phyloP scores from a whole-genome alignment of 1,140 invertebrate genomes.

The Stegodyphus mimosarum region DNA sequence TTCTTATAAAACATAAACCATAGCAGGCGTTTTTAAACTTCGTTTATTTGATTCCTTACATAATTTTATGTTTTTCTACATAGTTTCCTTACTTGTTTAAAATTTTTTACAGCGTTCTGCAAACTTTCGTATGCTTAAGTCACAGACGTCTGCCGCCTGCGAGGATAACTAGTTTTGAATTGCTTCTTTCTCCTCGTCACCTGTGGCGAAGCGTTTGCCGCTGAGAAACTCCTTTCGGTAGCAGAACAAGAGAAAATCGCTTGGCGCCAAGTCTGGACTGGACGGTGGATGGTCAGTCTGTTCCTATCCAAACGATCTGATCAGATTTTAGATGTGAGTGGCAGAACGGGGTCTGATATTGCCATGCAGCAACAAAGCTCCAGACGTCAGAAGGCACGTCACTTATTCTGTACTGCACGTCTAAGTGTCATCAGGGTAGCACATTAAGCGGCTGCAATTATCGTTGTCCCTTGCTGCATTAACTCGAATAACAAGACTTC shows the following conservation, averaged over 20 bases:
- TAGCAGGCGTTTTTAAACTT: too few relatives aligned
- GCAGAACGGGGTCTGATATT: not conserved
- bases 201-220: conserved; percentile 59
- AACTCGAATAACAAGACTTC: not conserved
- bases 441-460: not conserved
- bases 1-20: too few relatives aligned
- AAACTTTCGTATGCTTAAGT: conserved; percentile 1
- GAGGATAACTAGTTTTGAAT: not conserved
- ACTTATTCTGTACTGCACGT: not conserved
- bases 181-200: not conserved
- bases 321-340: not conserved
- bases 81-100: not conserved
- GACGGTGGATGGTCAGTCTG: conserved; percentile 68
- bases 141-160: not conserved
- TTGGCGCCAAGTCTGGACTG: conserved; percentile 68
- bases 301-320: not conserved
- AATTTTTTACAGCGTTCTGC: not conserved
- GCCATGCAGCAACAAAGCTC: not conserved
- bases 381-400: conserved; percentile 1
- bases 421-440: not conserved
- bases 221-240: conserved; percentile 44
- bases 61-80: not conserved
- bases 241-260: conserved; percentile 68
- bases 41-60: too few relatives aligned
- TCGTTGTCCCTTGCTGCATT: not conserved